Conservation (phyloP, 2,888 invertebrate species). For the Brenthis daphne region DNA sequence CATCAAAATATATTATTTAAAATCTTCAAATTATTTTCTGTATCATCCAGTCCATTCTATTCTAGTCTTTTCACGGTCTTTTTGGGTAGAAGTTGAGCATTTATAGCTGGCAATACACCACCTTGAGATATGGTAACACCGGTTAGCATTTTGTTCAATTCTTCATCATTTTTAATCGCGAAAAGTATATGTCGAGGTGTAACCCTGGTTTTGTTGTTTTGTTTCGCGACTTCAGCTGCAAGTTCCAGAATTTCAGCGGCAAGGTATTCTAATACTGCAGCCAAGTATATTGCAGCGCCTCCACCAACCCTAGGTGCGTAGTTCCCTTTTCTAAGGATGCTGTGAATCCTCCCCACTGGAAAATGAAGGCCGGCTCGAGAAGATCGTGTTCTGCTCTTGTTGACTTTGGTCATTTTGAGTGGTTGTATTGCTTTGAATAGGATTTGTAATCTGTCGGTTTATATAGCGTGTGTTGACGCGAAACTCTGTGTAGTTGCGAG, state of each 20-base stretch:
- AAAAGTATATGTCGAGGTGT: constrained; percentile 58
- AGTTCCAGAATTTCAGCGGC: constrained; percentile 86
- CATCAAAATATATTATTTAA: constrained; percentile 28
- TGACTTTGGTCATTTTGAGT: constrained; percentile 46
- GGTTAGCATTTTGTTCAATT: constrained; percentile 55
- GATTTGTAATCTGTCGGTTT: neutral
- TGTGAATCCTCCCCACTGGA: constrained; percentile 82
- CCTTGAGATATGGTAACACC: constrained; percentile 60
- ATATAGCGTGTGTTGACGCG: constrained; percentile 12
- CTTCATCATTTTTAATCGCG: constrained; percentile 64
- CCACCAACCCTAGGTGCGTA: constrained; percentile 81
- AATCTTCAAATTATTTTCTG: neutral
- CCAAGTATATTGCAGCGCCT: constrained; percentile 79
- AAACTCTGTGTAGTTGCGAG: neutral
- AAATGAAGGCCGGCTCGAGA: constrained; percentile 78
- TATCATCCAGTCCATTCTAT: neutral
- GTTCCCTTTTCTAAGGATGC: constrained; percentile 82
- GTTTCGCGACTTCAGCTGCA: constrained; percentile 83
- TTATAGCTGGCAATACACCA: constrained; percentile 60
- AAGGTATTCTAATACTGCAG: constrained; percentile 84
- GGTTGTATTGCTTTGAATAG: neutral
- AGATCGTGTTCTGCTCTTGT: constrained; percentile 57
- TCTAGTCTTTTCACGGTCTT: constrained; percentile 52
- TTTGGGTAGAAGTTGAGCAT: constrained; percentile 58
- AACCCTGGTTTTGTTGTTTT: constrained; percentile 84